These are phyloP conservation scores for Echeneis naucrates DNA, from an alignment of 2,797 vertebrate genomes.

Conservation along the genomic window DNA sequence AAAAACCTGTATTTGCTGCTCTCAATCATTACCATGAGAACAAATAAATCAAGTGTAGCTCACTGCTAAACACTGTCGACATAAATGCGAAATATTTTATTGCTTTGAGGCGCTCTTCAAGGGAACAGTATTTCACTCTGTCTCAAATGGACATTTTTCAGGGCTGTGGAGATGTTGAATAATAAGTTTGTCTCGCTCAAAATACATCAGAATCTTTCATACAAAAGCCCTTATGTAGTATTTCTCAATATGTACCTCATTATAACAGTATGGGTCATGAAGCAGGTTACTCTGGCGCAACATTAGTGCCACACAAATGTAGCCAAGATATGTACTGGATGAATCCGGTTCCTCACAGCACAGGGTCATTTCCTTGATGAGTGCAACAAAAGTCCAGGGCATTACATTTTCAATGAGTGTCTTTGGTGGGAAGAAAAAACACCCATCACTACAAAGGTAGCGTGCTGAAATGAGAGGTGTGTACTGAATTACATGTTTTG, in stretches of 20 bases:
- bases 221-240: background rate
- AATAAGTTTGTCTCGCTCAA: constrained; percentile 24
- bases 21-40: background rate
- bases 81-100: background rate
- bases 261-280: constrained; percentile 62
- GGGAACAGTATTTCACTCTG: background rate
- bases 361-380: constrained; percentile 38
- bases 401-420: constrained; percentile 4
- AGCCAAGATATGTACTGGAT: constrained; percentile 27
- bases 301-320: background rate
- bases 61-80: constrained; percentile 1
- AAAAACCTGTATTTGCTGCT: constrained; percentile 1
- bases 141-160: background rate
- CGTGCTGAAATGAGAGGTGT: background rate
- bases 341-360: constrained; percentile 16
- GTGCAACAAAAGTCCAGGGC: constrained; percentile 30
- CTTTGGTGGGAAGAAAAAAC: background rate
- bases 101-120: background rate
- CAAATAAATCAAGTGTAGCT: constrained; percentile 7
- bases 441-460: background rate
- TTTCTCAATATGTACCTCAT: constrained; percentile 39
- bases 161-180: background rate
- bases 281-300: constrained; percentile 35
- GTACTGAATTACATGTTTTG: background rate
- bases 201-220: constrained; percentile 16